phyloP scores from a whole-genome alignment of 2,797 vertebrate species.

The Schizopygopsis malacanthus region DNA sequence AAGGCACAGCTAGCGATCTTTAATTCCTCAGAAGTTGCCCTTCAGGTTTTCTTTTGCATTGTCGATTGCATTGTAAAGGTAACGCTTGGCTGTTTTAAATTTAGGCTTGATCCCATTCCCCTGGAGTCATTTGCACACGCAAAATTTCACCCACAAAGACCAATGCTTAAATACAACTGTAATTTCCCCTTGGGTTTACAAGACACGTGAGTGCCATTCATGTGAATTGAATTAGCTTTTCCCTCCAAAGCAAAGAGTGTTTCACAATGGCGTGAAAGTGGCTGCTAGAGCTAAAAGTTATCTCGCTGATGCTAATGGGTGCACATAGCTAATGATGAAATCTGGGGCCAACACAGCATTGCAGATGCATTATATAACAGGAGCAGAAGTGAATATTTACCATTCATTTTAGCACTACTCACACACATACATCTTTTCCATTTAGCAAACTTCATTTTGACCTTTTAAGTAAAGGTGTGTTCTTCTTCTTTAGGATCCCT shows the following conservation, averaged over 20 bases:
- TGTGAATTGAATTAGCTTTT: conserved; percentile 57
- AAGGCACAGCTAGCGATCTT: conserved; percentile 15
- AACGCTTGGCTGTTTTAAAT: conserved; percentile 33
- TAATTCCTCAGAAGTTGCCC: conserved; percentile 25
- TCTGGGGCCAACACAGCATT: conserved; percentile 64
- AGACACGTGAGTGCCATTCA: conserved; percentile 63
- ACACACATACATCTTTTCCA: conserved; percentile 8
- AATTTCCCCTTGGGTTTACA: conserved; percentile 59
- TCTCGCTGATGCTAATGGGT: conserved; percentile 68
- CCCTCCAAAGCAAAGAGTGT: conserved; percentile 52
- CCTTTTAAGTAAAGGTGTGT: conserved; percentile 14
- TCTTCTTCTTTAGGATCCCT: not conserved
- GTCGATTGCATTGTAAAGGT: conserved; percentile 10
- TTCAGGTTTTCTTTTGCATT: conserved; percentile 15
- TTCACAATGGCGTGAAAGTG: conserved; percentile 55
- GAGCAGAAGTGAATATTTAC: conserved; percentile 21
- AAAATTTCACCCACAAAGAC: conserved; percentile 65
- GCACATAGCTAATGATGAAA: conserved; percentile 71
- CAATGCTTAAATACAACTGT: conserved; percentile 59
- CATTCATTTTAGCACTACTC: conserved; percentile 12
- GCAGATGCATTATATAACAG: conserved; percentile 56
- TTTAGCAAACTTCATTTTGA: not conserved
- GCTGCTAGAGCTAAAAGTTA: conserved; percentile 61
- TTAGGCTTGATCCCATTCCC: conserved; percentile 36
- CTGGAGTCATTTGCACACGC: conserved; percentile 50